Evolutionary conservation across 2,113 vertebrate species (phyloP).

Genomic region (Tupaia chinensis): DNA sequence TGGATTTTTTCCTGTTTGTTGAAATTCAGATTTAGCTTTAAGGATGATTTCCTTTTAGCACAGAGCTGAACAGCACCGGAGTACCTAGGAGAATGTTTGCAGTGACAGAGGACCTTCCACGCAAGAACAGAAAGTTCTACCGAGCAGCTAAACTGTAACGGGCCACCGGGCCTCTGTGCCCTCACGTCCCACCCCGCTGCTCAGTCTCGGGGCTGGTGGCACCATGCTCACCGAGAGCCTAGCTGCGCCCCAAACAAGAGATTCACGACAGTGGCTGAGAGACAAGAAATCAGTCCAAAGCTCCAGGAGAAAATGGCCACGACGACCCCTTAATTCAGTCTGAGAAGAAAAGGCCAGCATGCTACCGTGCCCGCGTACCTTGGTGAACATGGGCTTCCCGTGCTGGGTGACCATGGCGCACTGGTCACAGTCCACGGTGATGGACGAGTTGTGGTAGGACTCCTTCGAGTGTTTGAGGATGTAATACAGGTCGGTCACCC

Average conservation of each 20-base stretch:
- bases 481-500: constrained; percentile 98
- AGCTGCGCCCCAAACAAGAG: constrained; percentile 62
- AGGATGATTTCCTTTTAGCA: neutral
- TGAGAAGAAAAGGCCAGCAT: constrained; percentile 33
- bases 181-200: too few relatives aligned
- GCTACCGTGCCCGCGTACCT: constrained; percentile 88
- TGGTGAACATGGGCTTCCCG: constrained; percentile 99
- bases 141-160: constrained; percentile 42
- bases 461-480: constrained; percentile 99
- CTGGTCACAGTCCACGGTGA: constrained; percentile 99
- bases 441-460: constrained; percentile 99
- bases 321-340: neutral
- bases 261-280: constrained; percentile 58
- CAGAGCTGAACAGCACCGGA: neutral
- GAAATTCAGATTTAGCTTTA: constrained; percentile 21
- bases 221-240: constrained; percentile 41
- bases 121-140: neutral
- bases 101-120: neutral
- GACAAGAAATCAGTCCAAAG: constrained; percentile 68
- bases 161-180: neutral
- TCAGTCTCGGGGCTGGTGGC: too few relatives aligned
- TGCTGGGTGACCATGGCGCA: constrained; percentile 99
- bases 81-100: neutral
- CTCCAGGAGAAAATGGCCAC: constrained; percentile 69
- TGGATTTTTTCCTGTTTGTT: neutral